Evolutionary conservation across 2,113 vertebrate species (phyloP).

Genomic region (Accipiter cooperii): DNA sequence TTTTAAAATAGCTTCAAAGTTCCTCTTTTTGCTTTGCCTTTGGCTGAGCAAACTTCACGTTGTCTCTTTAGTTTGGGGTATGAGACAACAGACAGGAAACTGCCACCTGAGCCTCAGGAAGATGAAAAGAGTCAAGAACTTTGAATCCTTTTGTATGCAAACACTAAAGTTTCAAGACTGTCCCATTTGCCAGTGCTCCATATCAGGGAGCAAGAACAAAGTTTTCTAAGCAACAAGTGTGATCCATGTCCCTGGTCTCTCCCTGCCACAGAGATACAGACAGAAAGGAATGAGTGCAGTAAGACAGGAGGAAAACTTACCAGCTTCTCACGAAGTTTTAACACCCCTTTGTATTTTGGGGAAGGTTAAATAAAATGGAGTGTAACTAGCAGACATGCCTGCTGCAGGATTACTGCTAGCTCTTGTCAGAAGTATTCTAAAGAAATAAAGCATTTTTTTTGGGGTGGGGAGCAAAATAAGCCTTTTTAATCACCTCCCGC

Average conservation of each 20-base stretch:
- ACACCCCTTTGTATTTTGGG: constrained; percentile 40
- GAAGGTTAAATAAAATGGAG: background rate
- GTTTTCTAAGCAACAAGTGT: background rate
- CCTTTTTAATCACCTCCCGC: background rate
- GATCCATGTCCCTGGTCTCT: fast-evolving
- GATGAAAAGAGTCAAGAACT: background rate
- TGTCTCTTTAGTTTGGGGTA: background rate
- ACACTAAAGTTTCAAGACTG: fast-evolving
- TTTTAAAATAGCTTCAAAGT: fast-evolving
- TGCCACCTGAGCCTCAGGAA: background rate
- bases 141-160: background rate
- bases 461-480: background rate
- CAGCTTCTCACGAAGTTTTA: constrained; percentile 92
- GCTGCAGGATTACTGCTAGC: background rate
- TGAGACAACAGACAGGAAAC: background rate
- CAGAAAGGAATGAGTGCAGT: background rate
- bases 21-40: background rate
- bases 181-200: background rate
- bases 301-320: constrained; percentile 52
- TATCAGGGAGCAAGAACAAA: background rate
- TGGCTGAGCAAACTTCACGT: background rate
- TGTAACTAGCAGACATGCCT: fast-evolving
- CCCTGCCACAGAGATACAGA: background rate
- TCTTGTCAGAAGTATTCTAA: background rate
- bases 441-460: background rate